phyloP scores from a whole-genome alignment of 1,140 invertebrate species.

The Drosophila truncata region DNA sequence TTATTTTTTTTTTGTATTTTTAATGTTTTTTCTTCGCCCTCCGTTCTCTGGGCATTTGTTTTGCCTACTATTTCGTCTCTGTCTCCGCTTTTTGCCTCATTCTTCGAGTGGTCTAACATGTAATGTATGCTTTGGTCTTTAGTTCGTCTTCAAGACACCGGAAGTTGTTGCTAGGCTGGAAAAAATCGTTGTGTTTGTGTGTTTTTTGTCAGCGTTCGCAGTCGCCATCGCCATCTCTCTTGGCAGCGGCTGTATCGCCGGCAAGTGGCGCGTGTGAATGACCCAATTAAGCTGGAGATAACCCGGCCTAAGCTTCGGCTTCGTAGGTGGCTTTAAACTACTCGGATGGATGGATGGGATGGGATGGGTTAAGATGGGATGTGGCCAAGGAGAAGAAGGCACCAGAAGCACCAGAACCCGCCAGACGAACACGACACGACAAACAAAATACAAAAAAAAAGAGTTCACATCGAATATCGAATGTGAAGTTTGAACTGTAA shows the following conservation, averaged over 20 bases:
- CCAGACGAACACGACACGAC: slow-evolving; percentile 37
- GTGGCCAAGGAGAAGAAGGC: slow-evolving; percentile 11
- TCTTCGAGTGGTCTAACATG: slow-evolving; percentile 51
- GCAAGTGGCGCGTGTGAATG: slow-evolving; percentile 78
- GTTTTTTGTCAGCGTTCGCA: slow-evolving; percentile 21
- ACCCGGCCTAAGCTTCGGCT: slow-evolving; percentile 64
- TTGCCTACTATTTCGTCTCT: slow-evolving; percentile 31
- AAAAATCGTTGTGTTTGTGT: slow-evolving; percentile 32
- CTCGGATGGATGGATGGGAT: not conserved
- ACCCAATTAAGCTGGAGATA: slow-evolving; percentile 76
- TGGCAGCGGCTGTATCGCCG: slow-evolving; percentile 27
- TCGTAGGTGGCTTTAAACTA: slow-evolving; percentile 48
- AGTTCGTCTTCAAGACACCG: slow-evolving; percentile 48
- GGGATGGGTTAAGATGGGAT: not conserved
- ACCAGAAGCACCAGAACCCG: slow-evolving; percentile 27
- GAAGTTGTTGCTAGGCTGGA: slow-evolving; percentile 60
- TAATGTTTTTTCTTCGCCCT: slow-evolving; percentile 9
- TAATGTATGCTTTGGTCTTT: slow-evolving; percentile 43
- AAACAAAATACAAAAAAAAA: slow-evolving; percentile 18
- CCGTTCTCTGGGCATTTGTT: slow-evolving; percentile 10
- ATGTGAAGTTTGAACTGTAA: slow-evolving; percentile 53
- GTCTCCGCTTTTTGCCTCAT: slow-evolving; percentile 26
- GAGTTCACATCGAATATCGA: slow-evolving; percentile 55
- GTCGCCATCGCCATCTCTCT: slow-evolving; percentile 35
- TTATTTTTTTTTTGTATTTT: slow-evolving; percentile 25